Evolutionary conservation across 2,797 vertebrate species (phyloP).

Genomic region (Pogonophryne albipinna): DNA sequence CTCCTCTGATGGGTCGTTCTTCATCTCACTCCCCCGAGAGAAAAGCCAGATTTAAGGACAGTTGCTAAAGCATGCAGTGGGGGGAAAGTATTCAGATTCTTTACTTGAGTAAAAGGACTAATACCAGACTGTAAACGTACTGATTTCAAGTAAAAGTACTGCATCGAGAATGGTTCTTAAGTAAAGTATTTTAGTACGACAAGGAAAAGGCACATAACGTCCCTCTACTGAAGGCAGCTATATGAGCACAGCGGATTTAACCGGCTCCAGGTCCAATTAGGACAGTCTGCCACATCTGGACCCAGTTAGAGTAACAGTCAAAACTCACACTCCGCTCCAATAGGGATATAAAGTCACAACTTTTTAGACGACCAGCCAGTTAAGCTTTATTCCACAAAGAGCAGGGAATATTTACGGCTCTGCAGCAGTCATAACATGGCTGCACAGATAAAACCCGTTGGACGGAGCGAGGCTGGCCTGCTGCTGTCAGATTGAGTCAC

Average conservation of each 20-base stretch:
- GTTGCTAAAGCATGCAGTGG: too few species aligned
- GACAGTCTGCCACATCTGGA: constrained; percentile 93
- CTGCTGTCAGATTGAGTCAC: constrained; percentile 63
- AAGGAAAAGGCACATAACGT: too few species aligned
- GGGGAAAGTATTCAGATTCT: too few species aligned
- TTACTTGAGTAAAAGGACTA: too few species aligned
- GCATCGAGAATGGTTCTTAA: too few species aligned
- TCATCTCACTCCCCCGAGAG: constrained; percentile 45
- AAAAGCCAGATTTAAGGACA: constrained; percentile 18
- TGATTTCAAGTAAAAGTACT: too few species aligned
- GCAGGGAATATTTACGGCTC: constrained; percentile 61
- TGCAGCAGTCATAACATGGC: constrained; percentile 46
- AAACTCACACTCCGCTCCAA: constrained; percentile 77
- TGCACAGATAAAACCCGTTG: constrained; percentile 52
- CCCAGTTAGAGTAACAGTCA: constrained; percentile 85
- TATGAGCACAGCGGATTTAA: constrained; percentile 87
- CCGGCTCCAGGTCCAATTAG: constrained; percentile 95
- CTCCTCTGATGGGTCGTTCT: constrained; percentile 44
- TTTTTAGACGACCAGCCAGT: constrained; percentile 60
- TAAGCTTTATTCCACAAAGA: constrained; percentile 59
- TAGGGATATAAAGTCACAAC: constrained; percentile 73
- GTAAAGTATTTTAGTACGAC: too few species aligned
- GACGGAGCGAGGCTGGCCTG: constrained; percentile 40
- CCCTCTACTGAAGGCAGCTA: constrained; percentile 32
- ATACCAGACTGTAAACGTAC: too few species aligned